Percentiles rank a stretch among this genome's conserved stretches.
These are phyloP conservation scores for Blastomussa wellsi DNA, from an alignment of 92 coral and sea anemone genomes.

Conservation along the genomic window DNA sequence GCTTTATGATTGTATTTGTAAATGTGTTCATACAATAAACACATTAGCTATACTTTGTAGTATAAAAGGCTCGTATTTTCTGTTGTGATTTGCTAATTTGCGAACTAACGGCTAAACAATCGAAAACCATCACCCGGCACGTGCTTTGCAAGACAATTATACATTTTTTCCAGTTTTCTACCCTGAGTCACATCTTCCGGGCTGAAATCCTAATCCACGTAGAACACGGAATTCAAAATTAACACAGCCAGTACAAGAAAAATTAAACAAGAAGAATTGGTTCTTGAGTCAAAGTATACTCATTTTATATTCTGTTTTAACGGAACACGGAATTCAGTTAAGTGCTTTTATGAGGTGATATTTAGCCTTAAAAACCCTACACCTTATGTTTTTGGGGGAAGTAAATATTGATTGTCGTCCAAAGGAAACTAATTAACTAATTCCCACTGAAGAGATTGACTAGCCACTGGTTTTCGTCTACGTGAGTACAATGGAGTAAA, in stretches of 20 bases:
- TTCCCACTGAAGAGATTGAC: background rate
- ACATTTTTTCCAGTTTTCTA: background rate
- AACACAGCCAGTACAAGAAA: background rate
- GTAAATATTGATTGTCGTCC: too few relatives aligned
- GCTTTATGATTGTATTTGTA: background rate
- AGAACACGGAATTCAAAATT: slow-evolving; percentile 19
- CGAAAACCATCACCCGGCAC: background rate
- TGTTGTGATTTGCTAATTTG: slow-evolving; percentile 1
- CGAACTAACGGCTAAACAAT: background rate
- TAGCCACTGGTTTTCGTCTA: background rate
- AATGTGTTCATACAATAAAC: background rate
- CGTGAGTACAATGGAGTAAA: background rate
- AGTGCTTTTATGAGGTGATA: background rate
- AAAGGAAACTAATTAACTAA: background rate
- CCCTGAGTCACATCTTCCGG: background rate
- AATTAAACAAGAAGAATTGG: background rate
- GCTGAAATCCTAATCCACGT: background rate
- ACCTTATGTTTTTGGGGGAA: too few relatives aligned
- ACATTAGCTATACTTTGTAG: background rate
- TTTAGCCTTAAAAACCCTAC: background rate
- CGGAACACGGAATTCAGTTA: background rate
- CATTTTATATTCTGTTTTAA: background rate
- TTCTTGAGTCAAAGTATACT: background rate
- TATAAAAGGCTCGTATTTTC: slow-evolving; percentile 4
- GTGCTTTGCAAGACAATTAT: background rate